A percentile compares a stretch with the other conserved stretches of the same genome.
phyloP scores from a whole-genome alignment of 2,888 invertebrate genomes.

The Xylocampa areola region DNA sequence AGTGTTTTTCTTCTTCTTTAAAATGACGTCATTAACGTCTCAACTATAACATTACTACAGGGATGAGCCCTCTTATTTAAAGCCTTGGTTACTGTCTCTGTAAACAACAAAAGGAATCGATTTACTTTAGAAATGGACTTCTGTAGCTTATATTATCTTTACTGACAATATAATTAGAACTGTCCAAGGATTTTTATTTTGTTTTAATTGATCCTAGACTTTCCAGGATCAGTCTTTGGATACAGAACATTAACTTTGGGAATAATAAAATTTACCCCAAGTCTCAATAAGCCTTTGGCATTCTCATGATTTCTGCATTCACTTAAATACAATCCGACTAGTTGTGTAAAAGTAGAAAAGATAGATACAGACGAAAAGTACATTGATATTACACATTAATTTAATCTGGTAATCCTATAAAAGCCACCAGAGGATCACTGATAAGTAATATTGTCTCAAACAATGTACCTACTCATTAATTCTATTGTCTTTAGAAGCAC shows the following conservation, averaged over 20 bases:
- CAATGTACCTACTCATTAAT: background rate
- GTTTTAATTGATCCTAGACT: conserved; percentile 38
- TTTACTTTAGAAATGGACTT: conserved; percentile 3
- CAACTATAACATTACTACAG: no score
- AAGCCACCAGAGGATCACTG: no score
- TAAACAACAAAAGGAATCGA: no score
- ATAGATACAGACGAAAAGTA: conserved; percentile 5
- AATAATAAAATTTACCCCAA: conserved; percentile 38
- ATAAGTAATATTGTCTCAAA: background rate
- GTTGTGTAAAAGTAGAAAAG: conserved; percentile 38
- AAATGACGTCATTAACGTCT: no score
- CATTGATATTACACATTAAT: conserved; percentile 19
- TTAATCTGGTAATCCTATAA: background rate
- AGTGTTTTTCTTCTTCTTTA: no score
- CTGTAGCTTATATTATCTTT: conserved; percentile 2
- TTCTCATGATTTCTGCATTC: conserved; percentile 30
- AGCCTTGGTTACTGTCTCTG: no score
- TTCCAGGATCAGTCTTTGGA: conserved; percentile 42
- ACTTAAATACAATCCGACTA: conserved; percentile 44
- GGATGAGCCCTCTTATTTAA: no score
- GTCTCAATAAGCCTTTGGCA: conserved; percentile 47
- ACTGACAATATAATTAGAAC: conserved; percentile 2
- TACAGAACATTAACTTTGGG: conserved; percentile 31
- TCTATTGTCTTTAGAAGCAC: no score
- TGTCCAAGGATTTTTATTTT: conserved; percentile 14